phyloP scores from a whole-genome alignment of 2,113 vertebrate genomes.

The Cavia porcellus region DNA sequence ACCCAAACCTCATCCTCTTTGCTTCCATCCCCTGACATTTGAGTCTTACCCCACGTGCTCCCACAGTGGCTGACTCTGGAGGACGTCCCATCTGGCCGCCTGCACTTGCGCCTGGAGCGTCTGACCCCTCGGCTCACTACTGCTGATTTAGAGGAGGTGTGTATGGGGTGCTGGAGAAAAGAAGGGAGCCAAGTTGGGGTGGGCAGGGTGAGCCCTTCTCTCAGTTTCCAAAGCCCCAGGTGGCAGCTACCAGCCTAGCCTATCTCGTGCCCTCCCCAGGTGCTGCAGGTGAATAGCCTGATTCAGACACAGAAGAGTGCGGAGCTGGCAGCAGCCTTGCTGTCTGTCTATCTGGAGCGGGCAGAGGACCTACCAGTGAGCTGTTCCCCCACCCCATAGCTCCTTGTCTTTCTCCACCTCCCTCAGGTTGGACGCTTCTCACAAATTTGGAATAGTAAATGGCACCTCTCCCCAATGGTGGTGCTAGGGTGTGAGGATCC shows the following conservation, averaged over 20 bases:
- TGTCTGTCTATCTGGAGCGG: conserved; percentile 93
- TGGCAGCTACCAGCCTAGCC: not conserved
- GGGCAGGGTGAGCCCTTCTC: not conserved
- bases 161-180: not conserved
- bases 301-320: conserved; percentile 91
- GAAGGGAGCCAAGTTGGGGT: not conserved
- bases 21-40: no score
- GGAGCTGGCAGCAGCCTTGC: conserved; percentile 90
- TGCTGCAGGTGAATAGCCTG: conserved; percentile 90
- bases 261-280: conserved; percentile 78
- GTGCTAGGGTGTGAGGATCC: conserved; percentile 12
- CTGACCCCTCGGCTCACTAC: conserved; percentile 88
- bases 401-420: not conserved
- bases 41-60: not conserved
- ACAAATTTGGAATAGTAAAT: not conserved
- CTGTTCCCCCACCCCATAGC: not conserved
- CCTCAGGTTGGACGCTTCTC: not conserved
- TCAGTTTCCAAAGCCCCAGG: not conserved
- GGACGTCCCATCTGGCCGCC: conserved; percentile 93
- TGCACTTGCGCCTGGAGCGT: conserved; percentile 94
- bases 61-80: conserved; percentile 94
- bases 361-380: conserved; percentile 92
- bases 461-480: not conserved
- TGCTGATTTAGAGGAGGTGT: conserved; percentile 91
- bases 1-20: not conserved